Conservation (phyloP, 2,797 vertebrate species). For the Astyanax mexicanus region DNA sequence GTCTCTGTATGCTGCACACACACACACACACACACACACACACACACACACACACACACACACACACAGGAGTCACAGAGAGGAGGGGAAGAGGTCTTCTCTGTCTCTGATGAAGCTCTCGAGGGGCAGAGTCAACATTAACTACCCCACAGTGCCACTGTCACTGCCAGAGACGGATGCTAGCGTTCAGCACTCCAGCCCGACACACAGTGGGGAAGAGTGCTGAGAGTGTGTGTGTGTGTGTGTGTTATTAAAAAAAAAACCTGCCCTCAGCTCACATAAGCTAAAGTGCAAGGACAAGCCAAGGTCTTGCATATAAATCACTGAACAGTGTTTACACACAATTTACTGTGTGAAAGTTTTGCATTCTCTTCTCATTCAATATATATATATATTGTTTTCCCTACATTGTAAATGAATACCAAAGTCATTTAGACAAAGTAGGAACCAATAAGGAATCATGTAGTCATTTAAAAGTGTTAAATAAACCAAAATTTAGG, state of each 20-base stretch:
- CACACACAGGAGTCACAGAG: conserved; percentile 23
- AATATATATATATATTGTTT: no score
- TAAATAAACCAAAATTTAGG: no score
- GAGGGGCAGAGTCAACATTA: conserved; percentile 69
- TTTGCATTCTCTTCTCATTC: background rate
- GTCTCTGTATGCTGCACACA: no score
- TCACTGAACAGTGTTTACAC: background rate
- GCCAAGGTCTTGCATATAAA: conserved; percentile 12
- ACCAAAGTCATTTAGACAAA: no score
- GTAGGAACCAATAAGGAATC: no score
- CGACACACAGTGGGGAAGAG: conserved; percentile 24
- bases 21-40: conserved; percentile 26
- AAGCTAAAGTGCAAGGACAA: background rate
- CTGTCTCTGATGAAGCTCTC: conserved; percentile 65
- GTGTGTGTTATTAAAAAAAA: no score
- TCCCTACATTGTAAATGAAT: no score
- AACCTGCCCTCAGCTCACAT: conserved; percentile 9
- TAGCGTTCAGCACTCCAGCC: conserved; percentile 14
- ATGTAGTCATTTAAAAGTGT: no score
- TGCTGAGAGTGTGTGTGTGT: conserved; percentile 1
- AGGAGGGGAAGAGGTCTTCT: conserved; percentile 13
- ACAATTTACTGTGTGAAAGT: background rate
- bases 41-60: conserved; percentile 35
- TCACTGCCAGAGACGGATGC: conserved; percentile 63
- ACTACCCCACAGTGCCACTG: conserved; percentile 67